phyloP scores from a whole-genome alignment of 1,140 invertebrate genomes.

The Micrasema longulum region DNA sequence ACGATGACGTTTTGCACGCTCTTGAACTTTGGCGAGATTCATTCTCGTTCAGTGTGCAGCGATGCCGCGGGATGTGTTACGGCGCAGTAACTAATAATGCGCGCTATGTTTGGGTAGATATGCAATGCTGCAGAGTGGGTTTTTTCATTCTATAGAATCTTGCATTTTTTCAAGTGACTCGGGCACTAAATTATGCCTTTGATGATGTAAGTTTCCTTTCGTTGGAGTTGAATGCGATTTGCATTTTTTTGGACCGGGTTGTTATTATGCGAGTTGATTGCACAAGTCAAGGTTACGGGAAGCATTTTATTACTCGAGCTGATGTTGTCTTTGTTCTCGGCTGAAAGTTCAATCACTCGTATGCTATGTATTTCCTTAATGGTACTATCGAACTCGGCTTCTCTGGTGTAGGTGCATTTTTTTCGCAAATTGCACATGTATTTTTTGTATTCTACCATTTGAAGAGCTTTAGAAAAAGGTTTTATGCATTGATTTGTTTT shows the following conservation, averaged over 20 bases:
- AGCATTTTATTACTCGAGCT: constrained; percentile 32
- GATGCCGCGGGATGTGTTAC: constrained; percentile 8
- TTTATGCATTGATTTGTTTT: constrained; percentile 13
- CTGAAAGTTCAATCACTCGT: constrained; percentile 50
- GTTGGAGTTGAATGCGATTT: constrained; percentile 49
- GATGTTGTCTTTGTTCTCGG: constrained; percentile 48
- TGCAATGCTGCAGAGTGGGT: constrained; percentile 45
- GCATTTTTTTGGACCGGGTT: constrained; percentile 40
- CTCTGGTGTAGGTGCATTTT: constrained; percentile 45
- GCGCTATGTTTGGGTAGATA: constrained; percentile 22
- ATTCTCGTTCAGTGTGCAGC: constrained; percentile 38
- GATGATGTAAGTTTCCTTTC: constrained; percentile 46
- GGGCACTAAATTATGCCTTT: constrained; percentile 23
- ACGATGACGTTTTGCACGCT: constrained; percentile 50
- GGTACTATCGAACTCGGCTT: constrained; percentile 37
- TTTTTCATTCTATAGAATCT: constrained; percentile 33
- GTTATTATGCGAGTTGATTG: constrained; percentile 49
- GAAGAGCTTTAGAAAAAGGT: neutral
- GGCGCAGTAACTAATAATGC: neutral
- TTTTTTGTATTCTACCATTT: constrained; percentile 21
- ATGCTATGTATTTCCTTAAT: constrained; percentile 50
- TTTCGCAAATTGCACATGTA: constrained; percentile 43
- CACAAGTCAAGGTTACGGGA: constrained; percentile 51
- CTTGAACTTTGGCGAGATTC: constrained; percentile 52
- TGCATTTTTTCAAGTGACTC: constrained; percentile 27